Percentiles rank a stretch among this genome's conserved stretches.
These are phyloP conservation scores for Himalopsyche kuldschensis DNA, from an alignment of 2,888 invertebrate genomes.

Conservation along the genomic window DNA sequence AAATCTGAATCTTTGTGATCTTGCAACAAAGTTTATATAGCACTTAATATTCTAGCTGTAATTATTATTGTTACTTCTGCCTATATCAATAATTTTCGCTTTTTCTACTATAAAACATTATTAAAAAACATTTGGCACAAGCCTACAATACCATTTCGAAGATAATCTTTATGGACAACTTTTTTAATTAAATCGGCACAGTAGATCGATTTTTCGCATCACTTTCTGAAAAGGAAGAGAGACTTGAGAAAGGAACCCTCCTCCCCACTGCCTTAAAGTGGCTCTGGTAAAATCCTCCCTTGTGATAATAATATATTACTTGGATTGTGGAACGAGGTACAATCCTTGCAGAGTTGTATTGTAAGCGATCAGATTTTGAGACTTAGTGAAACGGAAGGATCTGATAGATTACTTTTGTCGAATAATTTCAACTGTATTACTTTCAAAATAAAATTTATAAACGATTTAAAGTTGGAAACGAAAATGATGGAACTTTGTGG, in stretches of 20 bases:
- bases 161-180: neutral
- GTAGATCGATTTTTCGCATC: neutral
- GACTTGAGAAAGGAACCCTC: neutral
- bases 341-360: neutral
- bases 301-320: constrained; percentile 23
- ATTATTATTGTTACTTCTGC: no score
- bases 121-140: neutral
- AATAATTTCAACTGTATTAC: neutral
- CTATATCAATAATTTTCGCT: no score
- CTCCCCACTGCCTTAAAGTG: neutral
- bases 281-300: neutral
- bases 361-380: neutral
- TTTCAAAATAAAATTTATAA: no score
- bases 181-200: neutral
- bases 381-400: neutral
- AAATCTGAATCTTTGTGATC: no score
- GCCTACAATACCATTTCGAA: neutral
- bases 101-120: no score
- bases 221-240: neutral
- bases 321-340: neutral
- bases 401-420: neutral
- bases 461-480: no score
- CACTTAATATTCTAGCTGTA: no score
- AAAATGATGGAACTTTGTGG: no score
- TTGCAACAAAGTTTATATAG: no score